These are phyloP conservation scores for Scaptomyza caliginosa DNA, from an alignment of 2,888 invertebrate species.

Conservation along the genomic window DNA sequence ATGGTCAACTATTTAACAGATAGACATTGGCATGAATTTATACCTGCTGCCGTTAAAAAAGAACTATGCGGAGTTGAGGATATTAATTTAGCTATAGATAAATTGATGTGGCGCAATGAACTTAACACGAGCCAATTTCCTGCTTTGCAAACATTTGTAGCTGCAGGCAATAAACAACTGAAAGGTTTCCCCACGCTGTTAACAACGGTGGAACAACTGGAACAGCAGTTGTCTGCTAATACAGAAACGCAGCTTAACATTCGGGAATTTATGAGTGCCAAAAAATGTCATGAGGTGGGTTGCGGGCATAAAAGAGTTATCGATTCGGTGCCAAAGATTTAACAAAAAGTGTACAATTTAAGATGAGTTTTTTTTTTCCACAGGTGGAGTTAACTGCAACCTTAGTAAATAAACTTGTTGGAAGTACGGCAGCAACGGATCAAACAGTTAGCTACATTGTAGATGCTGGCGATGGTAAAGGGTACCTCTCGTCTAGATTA, in stretches of 20 bases:
- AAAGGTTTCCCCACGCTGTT: conserved; percentile 52
- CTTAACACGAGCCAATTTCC: conserved; percentile 32
- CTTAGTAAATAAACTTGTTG: conserved; percentile 85
- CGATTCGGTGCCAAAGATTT: not conserved
- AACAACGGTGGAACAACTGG: conserved; percentile 81
- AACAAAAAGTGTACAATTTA: not conserved
- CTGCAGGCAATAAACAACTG: conserved; percentile 57
- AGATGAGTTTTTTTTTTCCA: not conserved
- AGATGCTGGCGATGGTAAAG: conserved; percentile 96
- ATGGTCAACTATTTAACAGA: conserved; percentile 90
- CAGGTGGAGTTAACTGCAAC: conserved; percentile 88
- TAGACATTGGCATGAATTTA: conserved; percentile 87
- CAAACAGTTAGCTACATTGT: conserved; percentile 85
- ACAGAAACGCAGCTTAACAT: conserved; percentile 79
- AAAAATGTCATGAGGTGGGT: conserved; percentile 91
- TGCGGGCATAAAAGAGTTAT: not conserved
- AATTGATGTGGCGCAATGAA: conserved; percentile 84
- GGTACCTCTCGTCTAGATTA: conserved; percentile 91
- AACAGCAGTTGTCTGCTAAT: conserved; percentile 53
- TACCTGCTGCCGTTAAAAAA: conserved; percentile 86
- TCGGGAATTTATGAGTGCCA: conserved; percentile 90
- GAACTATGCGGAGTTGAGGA: conserved; percentile 84
- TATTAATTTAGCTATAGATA: conserved; percentile 83
- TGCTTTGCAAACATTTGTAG: conserved; percentile 57
- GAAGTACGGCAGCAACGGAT: not conserved